Base-by-base conservation (phyloP, 2,888 invertebrate species). In the Mythimna loreyi region DNA sequence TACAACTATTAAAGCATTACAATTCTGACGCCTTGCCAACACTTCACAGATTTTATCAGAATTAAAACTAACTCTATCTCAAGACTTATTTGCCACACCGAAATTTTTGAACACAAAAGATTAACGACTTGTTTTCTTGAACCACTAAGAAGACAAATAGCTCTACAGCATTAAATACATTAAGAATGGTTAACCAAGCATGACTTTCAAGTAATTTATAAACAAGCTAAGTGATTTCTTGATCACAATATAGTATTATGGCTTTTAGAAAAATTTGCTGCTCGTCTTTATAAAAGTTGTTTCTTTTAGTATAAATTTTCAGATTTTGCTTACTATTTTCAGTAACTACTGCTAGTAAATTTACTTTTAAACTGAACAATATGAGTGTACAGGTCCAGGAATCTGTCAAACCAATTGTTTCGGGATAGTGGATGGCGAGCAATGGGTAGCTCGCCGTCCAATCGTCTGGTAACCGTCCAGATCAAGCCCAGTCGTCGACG, bases 91-190 rank as follows among this genome's bases (percentile, higher is more conserved):
- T 80, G 71, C 69, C 69, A 74, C 63, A 47, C 65, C 53, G 13
- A 80, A 77, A 72, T 65, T 81, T 80, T 80, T 69, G 66, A 74
- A 68, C 74, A 60, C 53, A 52, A 67, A 69, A 82, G 83, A 82
- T 82, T 80, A 80, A 82, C 78, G 80, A 71, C 72, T 78, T 82
- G 83, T 82, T 82, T 83, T 82, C 81, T 67, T 64, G 72, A 67
- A 81, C 69, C 69, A 70, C 72, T 71, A 57, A 66, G 50, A 80
- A 81, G 73, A 82, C 70, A 72, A 71, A 80, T 74, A 68, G 76
- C 68, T 69, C 52, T 63, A 72, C 30, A 72, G 63, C 80, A 77
- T 72, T 69, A 72, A 72, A 52, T 25, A 72, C 70, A 58, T 69
- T 81, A 80, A 61, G 21, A 66, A 59, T 60, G 40, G 65, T 55